These are phyloP conservation scores for Polia nebulosa DNA, from an alignment of 2,888 invertebrate species.

Conservation along the genomic window DNA sequence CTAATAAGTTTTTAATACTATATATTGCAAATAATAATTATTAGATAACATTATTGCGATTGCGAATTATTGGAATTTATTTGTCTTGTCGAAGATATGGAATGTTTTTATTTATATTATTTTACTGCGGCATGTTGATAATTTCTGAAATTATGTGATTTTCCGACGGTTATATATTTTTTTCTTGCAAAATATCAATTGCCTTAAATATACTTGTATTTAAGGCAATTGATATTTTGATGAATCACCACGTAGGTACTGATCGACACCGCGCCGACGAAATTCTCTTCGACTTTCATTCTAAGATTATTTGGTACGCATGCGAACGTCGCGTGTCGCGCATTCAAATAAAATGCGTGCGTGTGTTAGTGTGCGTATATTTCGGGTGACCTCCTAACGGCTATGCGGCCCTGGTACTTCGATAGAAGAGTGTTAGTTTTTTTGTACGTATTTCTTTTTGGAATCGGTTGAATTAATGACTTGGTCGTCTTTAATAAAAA, in stretches of 20 bases:
- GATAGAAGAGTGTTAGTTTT: slow-evolving; percentile 51
- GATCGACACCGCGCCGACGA: not conserved
- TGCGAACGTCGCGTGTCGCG: slow-evolving; percentile 51
- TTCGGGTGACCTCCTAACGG: slow-evolving; percentile 51
- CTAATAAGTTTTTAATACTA: too few species aligned
- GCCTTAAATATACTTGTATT: too few species aligned
- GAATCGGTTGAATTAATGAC: slow-evolving; percentile 1
- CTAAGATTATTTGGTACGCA: slow-evolving; percentile 46
- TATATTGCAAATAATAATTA: too few species aligned
- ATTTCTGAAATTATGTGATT: too few species aligned
- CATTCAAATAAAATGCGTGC: slow-evolving; percentile 58
- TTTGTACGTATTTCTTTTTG: slow-evolving; percentile 40
- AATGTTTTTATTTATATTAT: not conserved
- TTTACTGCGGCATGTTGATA: not conserved
- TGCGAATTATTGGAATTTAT: not conserved
- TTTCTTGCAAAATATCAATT: not conserved
- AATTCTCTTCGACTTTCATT: slow-evolving; percentile 55
- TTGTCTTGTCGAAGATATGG: too few species aligned
- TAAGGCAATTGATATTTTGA: too few species aligned
- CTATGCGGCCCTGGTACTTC: slow-evolving; percentile 58
- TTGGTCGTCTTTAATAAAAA: not conserved
- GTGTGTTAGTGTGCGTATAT: slow-evolving; percentile 49
- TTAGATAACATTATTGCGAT: not conserved
- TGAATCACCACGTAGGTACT: not conserved
- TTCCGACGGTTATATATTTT: not conserved